Percentiles rank a stretch among this genome's conserved stretches.
Conservation (phyloP, 2,113 vertebrate genomes). For the Heteronetta atricapilla region DNA sequence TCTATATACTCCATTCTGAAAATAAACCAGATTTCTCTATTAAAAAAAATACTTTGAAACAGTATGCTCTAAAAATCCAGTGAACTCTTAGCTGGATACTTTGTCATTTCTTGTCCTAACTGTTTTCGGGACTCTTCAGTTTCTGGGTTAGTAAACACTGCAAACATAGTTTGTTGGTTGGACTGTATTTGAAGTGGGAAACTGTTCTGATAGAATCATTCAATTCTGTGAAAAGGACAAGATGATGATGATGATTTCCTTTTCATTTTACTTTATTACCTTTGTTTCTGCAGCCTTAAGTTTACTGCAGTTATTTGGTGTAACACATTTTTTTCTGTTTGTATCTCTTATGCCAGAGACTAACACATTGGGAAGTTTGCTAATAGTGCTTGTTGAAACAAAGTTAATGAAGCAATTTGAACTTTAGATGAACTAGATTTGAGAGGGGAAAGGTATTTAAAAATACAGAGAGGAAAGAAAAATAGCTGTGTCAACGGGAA, state of each 20-base stretch:
- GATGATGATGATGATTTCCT: not conserved
- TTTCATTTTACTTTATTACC: not conserved
- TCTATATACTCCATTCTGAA: not conserved
- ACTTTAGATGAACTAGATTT: not conserved
- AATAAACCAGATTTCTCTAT: not conserved
- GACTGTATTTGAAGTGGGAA: not conserved
- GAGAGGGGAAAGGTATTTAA: not conserved
- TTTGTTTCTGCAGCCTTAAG: not conserved
- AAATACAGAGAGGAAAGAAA: not conserved
- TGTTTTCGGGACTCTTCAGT: not conserved
- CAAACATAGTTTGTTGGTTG: not conserved
- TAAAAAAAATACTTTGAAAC: not conserved
- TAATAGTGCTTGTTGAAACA: not conserved
- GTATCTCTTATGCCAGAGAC: not conserved
- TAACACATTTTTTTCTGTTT: not conserved
- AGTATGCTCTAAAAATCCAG: not conserved
- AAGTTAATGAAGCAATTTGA: not conserved
- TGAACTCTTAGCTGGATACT: not conserved
- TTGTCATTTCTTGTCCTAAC: not conserved
- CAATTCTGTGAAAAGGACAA: not conserved
- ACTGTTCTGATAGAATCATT: not conserved
- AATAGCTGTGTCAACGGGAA: not conserved
- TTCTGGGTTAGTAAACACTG: not conserved
- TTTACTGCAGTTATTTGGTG: not conserved
- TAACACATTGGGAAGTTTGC: not conserved